These are phyloP conservation scores for Pegoplata infirma DNA, from an alignment of 2,888 invertebrate genomes.

Conservation along the genomic window DNA sequence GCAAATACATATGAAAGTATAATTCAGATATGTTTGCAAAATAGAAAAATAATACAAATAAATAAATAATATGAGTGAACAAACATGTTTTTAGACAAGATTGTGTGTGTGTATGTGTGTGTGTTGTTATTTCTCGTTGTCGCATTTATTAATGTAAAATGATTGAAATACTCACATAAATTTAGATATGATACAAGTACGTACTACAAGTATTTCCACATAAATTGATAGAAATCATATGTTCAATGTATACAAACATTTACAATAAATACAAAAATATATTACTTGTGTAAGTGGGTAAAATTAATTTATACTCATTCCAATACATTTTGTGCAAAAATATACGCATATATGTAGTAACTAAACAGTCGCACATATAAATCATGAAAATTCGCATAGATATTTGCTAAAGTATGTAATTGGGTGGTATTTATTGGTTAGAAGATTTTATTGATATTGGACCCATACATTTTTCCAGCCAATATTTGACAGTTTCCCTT, in stretches of 20 bases:
- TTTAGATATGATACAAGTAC: slow-evolving; percentile 19
- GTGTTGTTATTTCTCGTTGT: slow-evolving; percentile 9
- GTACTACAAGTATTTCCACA: slow-evolving; percentile 14
- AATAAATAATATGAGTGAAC: too few relatives aligned
- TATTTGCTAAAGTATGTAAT: background rate
- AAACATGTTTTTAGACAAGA: background rate
- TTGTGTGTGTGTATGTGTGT: too few relatives aligned
- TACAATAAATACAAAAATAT: background rate
- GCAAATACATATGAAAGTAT: too few relatives aligned
- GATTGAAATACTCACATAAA: slow-evolving; percentile 40
- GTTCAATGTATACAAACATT: background rate
- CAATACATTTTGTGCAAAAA: background rate
- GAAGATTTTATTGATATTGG: too few relatives aligned
- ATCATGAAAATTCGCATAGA: background rate
- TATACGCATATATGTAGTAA: too few relatives aligned
- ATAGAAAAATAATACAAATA: slow-evolving; percentile 29
- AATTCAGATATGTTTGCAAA: background rate
- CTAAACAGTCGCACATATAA: too few relatives aligned
- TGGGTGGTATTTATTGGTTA: background rate
- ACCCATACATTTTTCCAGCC: too few relatives aligned
- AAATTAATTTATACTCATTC: slow-evolving; percentile 18
- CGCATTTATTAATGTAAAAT: slow-evolving; percentile 50
- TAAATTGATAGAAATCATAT: slow-evolving; percentile 30
- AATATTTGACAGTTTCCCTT: too few relatives aligned
- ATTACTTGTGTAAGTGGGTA: slow-evolving; percentile 2